These are phyloP conservation scores for Clanis bilineata DNA, from an alignment of 2,888 invertebrate species.

Conservation along the genomic window DNA sequence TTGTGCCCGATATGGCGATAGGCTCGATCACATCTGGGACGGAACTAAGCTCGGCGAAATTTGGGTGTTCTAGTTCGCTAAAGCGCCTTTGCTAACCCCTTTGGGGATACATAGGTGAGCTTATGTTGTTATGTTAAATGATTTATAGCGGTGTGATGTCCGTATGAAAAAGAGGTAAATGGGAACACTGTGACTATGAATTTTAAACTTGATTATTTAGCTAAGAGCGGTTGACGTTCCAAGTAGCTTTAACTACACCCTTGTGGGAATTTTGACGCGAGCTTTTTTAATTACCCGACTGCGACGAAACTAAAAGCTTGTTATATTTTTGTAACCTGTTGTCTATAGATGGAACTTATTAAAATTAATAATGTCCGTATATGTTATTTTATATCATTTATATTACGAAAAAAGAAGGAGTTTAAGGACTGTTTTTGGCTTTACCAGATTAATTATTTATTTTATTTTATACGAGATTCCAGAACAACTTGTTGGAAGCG, in stretches of 20 bases:
- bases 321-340: constrained; percentile 23
- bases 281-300: constrained; percentile 29
- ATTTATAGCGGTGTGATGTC: too few species aligned
- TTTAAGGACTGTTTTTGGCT: background rate
- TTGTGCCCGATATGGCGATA: too few species aligned
- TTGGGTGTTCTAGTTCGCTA: too few species aligned
- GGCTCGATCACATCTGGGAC: too few species aligned
- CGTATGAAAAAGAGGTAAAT: constrained; percentile 27
- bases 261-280: constrained; percentile 34
- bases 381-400: background rate
- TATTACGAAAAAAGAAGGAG: background rate
- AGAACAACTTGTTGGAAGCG: too few species aligned
- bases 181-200: constrained; percentile 40
- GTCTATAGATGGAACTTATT: background rate
- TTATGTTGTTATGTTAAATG: too few species aligned
- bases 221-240: constrained; percentile 40
- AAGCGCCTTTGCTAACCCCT: too few species aligned
- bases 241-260: constrained; percentile 44
- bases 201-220: constrained; percentile 47
- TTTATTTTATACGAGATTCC: too few species aligned
- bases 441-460: too few species aligned
- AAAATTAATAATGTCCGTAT: background rate
- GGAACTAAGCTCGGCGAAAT: too few species aligned
- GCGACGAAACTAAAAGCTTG: constrained; percentile 33
- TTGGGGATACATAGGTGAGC: too few species aligned